A percentile compares a stretch with the other conserved stretches of the same genome.
phyloP scores from a whole-genome alignment of 2,113 vertebrate species.

The Gallinago paraguaiae region DNA sequence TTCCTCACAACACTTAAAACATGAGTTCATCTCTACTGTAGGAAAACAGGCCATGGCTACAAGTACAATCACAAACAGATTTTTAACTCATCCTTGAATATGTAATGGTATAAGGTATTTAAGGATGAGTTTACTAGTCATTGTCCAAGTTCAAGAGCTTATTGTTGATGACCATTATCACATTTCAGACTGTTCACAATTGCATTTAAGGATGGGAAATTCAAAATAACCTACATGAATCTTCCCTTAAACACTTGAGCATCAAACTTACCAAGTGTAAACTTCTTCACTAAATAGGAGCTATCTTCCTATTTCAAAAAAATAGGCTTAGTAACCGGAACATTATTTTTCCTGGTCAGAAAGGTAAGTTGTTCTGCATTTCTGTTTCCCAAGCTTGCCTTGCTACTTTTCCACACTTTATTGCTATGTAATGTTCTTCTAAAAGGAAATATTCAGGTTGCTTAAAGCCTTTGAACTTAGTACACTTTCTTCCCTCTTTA shows the following conservation, averaged over 20 bases:
- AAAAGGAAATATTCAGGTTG: neutral
- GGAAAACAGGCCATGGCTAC: neutral
- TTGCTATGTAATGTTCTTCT: neutral
- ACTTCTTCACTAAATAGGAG: neutral
- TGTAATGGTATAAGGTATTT: neutral
- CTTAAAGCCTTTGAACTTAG: constrained; percentile 32
- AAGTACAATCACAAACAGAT: neutral
- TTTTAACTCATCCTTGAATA: neutral
- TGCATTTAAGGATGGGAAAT: neutral
- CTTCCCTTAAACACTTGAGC: neutral
- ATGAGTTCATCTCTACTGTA: neutral
- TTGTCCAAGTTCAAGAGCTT: neutral
- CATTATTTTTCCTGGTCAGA: neutral
- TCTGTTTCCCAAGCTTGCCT: neutral
- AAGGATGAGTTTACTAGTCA: neutral
- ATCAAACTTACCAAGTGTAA: neutral
- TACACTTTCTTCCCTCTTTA: neutral
- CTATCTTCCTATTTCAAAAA: neutral
- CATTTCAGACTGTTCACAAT: neutral
- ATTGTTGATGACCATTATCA: neutral
- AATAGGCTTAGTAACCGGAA: neutral
- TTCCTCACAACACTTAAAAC: neutral
- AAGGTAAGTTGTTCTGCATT: neutral
- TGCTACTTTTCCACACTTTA: neutral
- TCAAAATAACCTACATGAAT: neutral